phyloP scores from a whole-genome alignment of 2,797 vertebrate species.

The Ambastaia sidthimunki region DNA sequence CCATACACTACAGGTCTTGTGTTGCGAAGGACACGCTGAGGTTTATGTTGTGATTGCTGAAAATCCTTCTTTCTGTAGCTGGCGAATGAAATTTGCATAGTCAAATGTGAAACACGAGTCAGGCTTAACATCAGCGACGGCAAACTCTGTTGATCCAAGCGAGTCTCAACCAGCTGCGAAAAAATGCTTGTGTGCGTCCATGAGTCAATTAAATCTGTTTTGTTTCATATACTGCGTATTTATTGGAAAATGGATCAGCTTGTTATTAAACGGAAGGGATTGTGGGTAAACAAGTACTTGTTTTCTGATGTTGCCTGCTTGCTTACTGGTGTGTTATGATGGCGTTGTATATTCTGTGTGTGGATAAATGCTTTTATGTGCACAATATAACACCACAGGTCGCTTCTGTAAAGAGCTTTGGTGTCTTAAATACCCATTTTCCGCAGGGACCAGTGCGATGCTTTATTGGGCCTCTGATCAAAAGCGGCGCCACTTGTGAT shows the following conservation, averaged over 20 bases:
- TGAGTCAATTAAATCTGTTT: slow-evolving; percentile 3
- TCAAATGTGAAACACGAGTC: too few species aligned
- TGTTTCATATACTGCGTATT: not conserved
- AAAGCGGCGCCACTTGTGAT: slow-evolving; percentile 31
- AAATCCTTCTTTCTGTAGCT: not conserved
- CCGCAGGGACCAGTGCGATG: not conserved
- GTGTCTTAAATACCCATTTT: not conserved
- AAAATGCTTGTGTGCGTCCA: not conserved
- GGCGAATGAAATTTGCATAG: not conserved
- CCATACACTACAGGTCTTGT: too few species aligned
- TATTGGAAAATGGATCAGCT: not conserved
- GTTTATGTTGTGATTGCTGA: not conserved
- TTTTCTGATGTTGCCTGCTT: slow-evolving; percentile 9
- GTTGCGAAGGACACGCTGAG: too few species aligned
- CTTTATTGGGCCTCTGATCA: slow-evolving; percentile 44
- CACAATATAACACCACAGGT: not conserved
- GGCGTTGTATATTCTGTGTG: not conserved
- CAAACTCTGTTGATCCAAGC: not conserved
- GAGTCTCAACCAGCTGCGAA: too few species aligned
- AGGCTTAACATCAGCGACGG: not conserved
- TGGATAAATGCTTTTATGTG: not conserved
- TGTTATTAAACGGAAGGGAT: not conserved
- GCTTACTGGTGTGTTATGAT: slow-evolving; percentile 9
- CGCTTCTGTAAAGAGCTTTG: not conserved
- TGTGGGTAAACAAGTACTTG: not conserved